Evolutionary conservation across 2,113 vertebrate species (phyloP), one percentile per base, ranked within the genome.

Genomic region (Mystacornis crossleyi): DNA sequence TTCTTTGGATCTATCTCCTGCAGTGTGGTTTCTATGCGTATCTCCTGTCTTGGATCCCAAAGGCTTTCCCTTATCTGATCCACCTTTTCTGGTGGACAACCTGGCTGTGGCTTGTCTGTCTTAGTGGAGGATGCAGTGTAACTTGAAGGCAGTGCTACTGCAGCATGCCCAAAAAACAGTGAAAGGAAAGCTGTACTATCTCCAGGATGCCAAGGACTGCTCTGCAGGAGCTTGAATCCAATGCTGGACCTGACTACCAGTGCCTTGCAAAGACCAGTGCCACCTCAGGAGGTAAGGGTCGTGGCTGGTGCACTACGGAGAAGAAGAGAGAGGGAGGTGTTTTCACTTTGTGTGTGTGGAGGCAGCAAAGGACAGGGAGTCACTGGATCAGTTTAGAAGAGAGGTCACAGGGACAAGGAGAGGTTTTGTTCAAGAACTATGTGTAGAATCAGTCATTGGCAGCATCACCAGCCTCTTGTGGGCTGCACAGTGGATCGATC

Each of bases 271-370:
- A 79, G 62, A n/a, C 23, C 38, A 58, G 33, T 58, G 31, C 47
- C 9, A 8, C 34, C 23, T 80, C 80, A 75, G 58, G 34, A 64
- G 43, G 33, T 89, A 66, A 93, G 75, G 11, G 26, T 72, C 38
- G 16, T 0, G 4, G 33, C 34, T 50, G 60, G 17, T 57, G 11
- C 13, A 7, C 12, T 48, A 1, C 1, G 4, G 31, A 81, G 54
- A 51, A 74, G 40, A 54, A 67, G 26, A 57, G 13, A 73, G 47
- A 38, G 24, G 16, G 48, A 72, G 3, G 24, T 65, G 21, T 54
- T 85, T 40, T 85, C 78, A 13, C 4, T 28, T 0, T 0, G 14
- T 40, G 50, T 38, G 14, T 2, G 1, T 43, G 25, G n/a, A 78
- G 45, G 42, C 36, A 81, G 36, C 29, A 51, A 81, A 77, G 28